A percentile compares a stretch with the other conserved stretches of the same genome.
These are phyloP conservation scores for Nyctalus aviator DNA, from an alignment of 2,797 vertebrate species.

Conservation along the genomic window DNA sequence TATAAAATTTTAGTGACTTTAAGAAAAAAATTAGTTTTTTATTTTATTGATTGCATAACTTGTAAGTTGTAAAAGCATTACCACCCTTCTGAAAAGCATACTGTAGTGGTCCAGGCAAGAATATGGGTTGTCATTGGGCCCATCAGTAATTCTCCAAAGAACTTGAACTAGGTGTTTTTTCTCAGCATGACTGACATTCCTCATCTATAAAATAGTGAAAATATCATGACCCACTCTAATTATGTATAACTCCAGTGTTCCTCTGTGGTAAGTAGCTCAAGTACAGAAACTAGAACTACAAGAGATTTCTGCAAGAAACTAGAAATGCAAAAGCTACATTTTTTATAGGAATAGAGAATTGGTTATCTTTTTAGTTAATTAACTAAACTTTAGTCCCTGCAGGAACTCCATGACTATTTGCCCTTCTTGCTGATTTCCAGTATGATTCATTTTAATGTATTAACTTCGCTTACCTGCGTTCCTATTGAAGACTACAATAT, in stretches of 20 bases:
- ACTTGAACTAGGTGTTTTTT: neutral
- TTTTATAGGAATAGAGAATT: constrained; percentile 36
- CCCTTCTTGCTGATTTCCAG: neutral
- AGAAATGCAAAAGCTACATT: constrained; percentile 29
- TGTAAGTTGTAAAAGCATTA: neutral
- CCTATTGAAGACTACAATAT: constrained; percentile 3
- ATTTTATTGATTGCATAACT: constrained; percentile 26
- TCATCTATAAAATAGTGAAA: neutral
- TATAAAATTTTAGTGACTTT: neutral
- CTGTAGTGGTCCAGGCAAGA: neutral
- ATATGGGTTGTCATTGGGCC: neutral
- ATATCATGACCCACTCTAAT: neutral
- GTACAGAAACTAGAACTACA: neutral
- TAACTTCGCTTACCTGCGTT: constrained; percentile 40
- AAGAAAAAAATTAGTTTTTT: neutral
- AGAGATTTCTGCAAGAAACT: too few species aligned
- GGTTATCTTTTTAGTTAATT: constrained; percentile 1
- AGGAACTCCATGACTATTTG: neutral
- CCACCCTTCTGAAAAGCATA: neutral
- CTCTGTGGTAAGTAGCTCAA: neutral
- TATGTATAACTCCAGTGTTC: neutral
- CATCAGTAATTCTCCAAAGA: neutral
- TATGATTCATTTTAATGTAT: constrained; percentile 23
- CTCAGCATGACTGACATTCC: neutral
- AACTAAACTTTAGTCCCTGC: constrained; percentile 26